These are phyloP conservation scores for Cherax destructor DNA, from an alignment of 1,140 invertebrate genomes.

Conservation along the genomic window DNA sequence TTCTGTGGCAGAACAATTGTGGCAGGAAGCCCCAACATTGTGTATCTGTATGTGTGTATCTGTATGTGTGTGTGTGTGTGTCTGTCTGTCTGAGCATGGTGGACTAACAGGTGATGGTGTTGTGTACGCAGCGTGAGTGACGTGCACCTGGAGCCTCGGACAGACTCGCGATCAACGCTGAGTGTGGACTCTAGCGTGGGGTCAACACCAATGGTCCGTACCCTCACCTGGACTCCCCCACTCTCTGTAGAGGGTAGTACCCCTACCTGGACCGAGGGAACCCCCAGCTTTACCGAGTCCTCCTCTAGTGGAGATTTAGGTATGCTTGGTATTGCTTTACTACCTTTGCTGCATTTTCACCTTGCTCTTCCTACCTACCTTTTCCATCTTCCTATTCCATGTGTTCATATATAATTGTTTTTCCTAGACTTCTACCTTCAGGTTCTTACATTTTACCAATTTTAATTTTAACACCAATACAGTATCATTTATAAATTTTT, in stretches of 20 bases:
- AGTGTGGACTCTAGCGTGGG: constrained; percentile 81
- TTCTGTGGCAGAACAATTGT: constrained; percentile 13
- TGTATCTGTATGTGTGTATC: constrained; percentile 29
- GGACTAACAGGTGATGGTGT: constrained; percentile 67
- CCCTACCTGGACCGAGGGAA: constrained; percentile 98
- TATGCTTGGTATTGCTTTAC: constrained; percentile 73
- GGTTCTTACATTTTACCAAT: background rate
- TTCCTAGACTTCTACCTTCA: background rate
- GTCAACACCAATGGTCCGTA: constrained; percentile 77
- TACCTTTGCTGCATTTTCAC: background rate
- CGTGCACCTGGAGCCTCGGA: constrained; percentile 79
- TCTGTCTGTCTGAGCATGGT: constrained; percentile 47
- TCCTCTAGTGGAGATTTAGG: constrained; percentile 94
- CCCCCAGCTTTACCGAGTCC: constrained; percentile 96
- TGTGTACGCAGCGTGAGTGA: constrained; percentile 77
- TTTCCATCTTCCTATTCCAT: background rate
- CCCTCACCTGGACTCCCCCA: constrained; percentile 88
- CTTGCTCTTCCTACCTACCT: background rate
- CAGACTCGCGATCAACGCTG: constrained; percentile 82
- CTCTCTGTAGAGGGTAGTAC: constrained; percentile 91
- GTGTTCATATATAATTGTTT: constrained; percentile 6
- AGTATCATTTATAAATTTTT: too few relatives aligned
- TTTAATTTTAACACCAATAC: too few relatives aligned
- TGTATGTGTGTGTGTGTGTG: constrained; percentile 43
- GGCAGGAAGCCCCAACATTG: background rate